Evolutionary conservation across 2,113 vertebrate genomes (phyloP).

Genomic region (Callipepla squamata): DNA sequence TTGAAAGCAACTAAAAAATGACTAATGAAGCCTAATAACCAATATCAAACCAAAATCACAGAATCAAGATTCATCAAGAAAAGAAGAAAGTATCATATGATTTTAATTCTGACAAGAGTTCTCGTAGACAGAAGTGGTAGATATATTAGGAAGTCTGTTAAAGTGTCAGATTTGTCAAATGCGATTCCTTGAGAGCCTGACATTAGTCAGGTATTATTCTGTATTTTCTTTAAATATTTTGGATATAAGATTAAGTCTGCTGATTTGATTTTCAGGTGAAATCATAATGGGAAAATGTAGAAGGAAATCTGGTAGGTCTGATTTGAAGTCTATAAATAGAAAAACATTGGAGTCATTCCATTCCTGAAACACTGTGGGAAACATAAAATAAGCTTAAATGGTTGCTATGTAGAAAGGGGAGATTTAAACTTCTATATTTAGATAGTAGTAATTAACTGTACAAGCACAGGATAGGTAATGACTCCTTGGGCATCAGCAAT

Average conservation of each 20-base stretch:
- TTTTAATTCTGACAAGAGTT: neutral
- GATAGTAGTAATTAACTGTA: neutral
- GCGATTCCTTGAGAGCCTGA: neutral
- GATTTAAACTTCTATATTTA: slow-evolving; percentile 26
- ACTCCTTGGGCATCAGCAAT: neutral
- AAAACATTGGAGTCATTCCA: neutral
- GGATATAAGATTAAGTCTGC: neutral
- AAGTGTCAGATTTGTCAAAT: neutral
- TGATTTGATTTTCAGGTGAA: neutral
- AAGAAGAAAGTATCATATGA: neutral
- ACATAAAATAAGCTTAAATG: neutral
- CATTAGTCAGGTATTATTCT: neutral
- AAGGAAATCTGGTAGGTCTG: neutral
- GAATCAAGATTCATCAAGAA: neutral
- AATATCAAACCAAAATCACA: slow-evolving; percentile 29
- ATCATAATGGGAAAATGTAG: neutral
- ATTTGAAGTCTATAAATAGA: neutral
- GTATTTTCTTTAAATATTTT: neutral
- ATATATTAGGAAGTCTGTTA: neutral
- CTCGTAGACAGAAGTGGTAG: neutral
- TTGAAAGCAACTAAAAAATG: neutral
- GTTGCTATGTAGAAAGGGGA: neutral
- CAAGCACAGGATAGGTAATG: slow-evolving; percentile 5
- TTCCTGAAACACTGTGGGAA: neutral
- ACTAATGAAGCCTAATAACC: neutral